Evolutionary conservation across 2,797 vertebrate species (phyloP), one percentile per base, ranked within the genome.

Genomic region (Xiphophorus birchmanni): DNA sequence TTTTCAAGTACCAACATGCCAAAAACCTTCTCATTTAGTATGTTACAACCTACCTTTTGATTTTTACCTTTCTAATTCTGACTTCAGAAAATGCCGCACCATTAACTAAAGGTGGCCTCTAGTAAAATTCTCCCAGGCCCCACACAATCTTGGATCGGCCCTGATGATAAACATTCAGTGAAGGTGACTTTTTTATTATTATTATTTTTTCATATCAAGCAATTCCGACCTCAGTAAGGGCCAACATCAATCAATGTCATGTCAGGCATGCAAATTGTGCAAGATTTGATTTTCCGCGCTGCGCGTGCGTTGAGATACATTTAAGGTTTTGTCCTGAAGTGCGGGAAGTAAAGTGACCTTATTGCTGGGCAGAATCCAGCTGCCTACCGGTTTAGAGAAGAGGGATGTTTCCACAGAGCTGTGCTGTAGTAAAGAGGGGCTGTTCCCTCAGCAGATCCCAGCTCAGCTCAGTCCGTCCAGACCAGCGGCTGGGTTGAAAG

Each of bases 401-500:
- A 89, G 90, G 87, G 84, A 81, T 87, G 88, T 86, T 69, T 89
- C 84, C 79, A 83, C 80, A 32, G 63, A 78, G 80, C 86, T 69
- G 86, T 65, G 79, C 72, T 81, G 80, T 67, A 5, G 71, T 73
- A 75, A 65, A 80, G 84, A 84, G 88, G 91, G 92, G 91, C 91
- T 88, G 93, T 91, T 92, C 89, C 86, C 85, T 88, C 82, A 78
- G 85, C 90, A 87, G 85, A 87, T 87, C 89, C 52, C 85, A 82
- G 82, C 87, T 90, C 90, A 90, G 90, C 87, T 90, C 90, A 90
- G 90, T 93, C 90, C 78, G 87, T 89, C 87, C 89, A 80, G 63
- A 93, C 90, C 86, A 90, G 91, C 90, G 87, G 91, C 86, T 58
- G 84, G 84, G 87, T 88, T 90, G 89, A 93, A 86, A 80, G 89